Percentiles rank a stretch among this genome's conserved stretches.
These are phyloP conservation scores for Ciconia boyciana DNA, from an alignment of 2,113 vertebrate species.

Conservation along the genomic window DNA sequence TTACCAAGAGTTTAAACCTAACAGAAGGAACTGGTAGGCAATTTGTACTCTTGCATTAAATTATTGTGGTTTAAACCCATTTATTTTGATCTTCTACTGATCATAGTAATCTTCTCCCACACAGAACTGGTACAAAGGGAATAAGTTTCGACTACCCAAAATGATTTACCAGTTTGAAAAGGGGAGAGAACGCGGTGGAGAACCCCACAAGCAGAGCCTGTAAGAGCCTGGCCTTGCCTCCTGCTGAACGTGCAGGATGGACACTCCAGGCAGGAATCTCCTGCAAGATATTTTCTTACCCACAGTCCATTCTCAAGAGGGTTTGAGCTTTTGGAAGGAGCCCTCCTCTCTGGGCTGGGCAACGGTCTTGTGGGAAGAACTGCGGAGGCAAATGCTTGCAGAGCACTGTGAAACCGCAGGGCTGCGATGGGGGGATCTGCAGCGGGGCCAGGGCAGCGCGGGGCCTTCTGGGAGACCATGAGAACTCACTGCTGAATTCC, in stretches of 20 bases:
- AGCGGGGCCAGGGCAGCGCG: neutral
- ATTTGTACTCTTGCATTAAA: neutral
- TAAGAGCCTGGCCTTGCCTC: neutral
- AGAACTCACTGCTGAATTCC: neutral
- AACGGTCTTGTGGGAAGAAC: neutral
- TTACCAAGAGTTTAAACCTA: neutral
- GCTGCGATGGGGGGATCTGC: neutral
- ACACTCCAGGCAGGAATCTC: neutral
- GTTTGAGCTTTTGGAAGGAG: neutral
- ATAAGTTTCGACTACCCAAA: neutral
- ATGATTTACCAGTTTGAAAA: neutral
- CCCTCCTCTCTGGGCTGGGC: neutral
- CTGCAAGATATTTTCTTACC: neutral
- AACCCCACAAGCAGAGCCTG: neutral
- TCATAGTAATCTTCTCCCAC: neutral
- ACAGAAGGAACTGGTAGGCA: neutral
- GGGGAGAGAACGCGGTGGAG: neutral
- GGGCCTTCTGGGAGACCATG: neutral
- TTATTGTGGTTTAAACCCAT: neutral
- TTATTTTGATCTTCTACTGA: neutral
- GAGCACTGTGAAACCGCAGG: neutral
- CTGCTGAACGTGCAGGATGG: neutral
- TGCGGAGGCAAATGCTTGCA: neutral
- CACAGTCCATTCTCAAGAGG: neutral
- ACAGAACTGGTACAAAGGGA: neutral